phyloP scores from a whole-genome alignment of 2,888 invertebrate species.

The Mechanitis messenoides region DNA sequence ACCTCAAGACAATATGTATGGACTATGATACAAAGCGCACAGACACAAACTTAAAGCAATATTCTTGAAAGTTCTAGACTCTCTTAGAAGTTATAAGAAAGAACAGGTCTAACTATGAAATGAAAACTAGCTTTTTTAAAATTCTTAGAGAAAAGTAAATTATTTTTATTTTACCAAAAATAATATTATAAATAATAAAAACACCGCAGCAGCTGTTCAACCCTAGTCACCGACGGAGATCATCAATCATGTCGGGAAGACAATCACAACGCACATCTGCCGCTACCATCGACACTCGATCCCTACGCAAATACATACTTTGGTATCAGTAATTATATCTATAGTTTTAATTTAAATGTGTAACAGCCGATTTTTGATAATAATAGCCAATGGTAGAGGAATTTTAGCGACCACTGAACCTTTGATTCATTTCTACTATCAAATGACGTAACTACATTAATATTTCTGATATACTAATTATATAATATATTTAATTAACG shows the following conservation, averaged over 20 bases:
- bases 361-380: too few relatives aligned
- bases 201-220: conserved; percentile 31
- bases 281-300: conserved; percentile 36
- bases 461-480: neutral
- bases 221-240: conserved; percentile 65
- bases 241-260: conserved; percentile 76
- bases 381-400: too few relatives aligned
- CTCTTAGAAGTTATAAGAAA: too few relatives aligned
- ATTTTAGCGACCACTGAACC: neutral
- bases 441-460: neutral
- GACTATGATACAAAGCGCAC: too few relatives aligned
- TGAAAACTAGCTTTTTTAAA: too few relatives aligned
- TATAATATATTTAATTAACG: neutral
- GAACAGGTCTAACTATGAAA: too few relatives aligned
- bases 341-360: conserved; percentile 3
- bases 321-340: conserved; percentile 21
- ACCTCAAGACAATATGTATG: too few relatives aligned
- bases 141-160: neutral
- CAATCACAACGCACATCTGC: conserved; percentile 77
- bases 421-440: neutral
- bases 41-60: too few relatives aligned
- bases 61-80: too few relatives aligned
- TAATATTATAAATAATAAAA: conserved; percentile 8
- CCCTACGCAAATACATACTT: conserved; percentile 25
- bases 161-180: neutral